Conservation (phyloP, 2,113 vertebrate species). For the Calyptomena viridis region DNA sequence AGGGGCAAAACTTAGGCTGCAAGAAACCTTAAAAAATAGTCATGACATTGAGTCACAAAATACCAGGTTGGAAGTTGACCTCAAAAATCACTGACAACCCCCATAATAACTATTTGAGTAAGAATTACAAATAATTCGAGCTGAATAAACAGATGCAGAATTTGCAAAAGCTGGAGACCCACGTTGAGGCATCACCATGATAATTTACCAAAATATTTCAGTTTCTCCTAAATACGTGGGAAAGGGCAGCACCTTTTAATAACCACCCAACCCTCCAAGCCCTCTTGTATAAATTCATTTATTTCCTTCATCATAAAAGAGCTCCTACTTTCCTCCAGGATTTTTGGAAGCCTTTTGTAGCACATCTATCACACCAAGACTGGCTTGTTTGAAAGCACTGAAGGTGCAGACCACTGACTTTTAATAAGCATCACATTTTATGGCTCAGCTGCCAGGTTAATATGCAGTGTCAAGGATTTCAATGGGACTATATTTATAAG, state of each 20-base stretch:
- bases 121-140: too few species aligned
- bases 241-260: background rate
- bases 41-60: too few species aligned
- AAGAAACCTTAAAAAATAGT: background rate
- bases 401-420: background rate
- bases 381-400: background rate
- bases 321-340: background rate
- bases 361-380: background rate
- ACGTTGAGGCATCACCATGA: too few species aligned
- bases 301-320: background rate
- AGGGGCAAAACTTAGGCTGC: background rate
- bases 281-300: background rate
- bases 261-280: background rate
- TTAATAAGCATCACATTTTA: background rate
- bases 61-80: background rate
- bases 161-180: background rate
- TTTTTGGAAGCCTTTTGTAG: background rate
- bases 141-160: background rate
- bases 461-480: background rate
- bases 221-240: background rate
- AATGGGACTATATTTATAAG: background rate
- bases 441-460: constrained; percentile 5
- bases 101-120: background rate
- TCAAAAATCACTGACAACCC: rapidly evolving
- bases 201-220: background rate